These are phyloP conservation scores for Apus apus DNA, from an alignment of 2,113 vertebrate species.

Conservation along the genomic window DNA sequence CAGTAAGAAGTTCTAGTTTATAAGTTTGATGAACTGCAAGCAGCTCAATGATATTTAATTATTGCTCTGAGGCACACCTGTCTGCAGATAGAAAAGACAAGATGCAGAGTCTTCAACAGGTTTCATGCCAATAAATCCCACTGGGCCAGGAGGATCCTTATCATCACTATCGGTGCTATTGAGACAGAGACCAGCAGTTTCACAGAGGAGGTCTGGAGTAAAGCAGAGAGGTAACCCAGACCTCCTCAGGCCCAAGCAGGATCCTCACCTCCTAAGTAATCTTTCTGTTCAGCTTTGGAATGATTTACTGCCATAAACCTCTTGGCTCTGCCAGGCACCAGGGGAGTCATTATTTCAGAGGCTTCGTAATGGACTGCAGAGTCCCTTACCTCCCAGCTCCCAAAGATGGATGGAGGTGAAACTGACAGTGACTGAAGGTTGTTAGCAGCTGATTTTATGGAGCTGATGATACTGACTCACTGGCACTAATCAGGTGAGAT, in stretches of 20 bases:
- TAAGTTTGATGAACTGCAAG: not conserved
- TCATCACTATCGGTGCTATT: fast-evolving
- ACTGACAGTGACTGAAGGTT: not conserved
- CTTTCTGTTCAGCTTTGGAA: not conserved
- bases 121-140: not conserved
- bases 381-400: not conserved
- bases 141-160: not conserved
- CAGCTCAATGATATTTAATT: not conserved
- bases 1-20: not conserved
- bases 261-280: not conserved
- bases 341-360: not conserved
- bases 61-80: not conserved
- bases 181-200: not conserved
- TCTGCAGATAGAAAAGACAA: not conserved
- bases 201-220: not conserved
- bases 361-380: not conserved
- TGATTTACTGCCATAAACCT: not conserved
- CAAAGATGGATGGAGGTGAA: not conserved
- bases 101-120: not conserved
- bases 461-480: not conserved
- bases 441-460: not conserved
- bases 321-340: not conserved
- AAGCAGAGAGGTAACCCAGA: not conserved
- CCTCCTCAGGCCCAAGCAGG: not conserved
- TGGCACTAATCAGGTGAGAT: not conserved